These are phyloP conservation scores for Hypena proboscidalis DNA, from an alignment of 2,888 invertebrate species.

Conservation along the genomic window DNA sequence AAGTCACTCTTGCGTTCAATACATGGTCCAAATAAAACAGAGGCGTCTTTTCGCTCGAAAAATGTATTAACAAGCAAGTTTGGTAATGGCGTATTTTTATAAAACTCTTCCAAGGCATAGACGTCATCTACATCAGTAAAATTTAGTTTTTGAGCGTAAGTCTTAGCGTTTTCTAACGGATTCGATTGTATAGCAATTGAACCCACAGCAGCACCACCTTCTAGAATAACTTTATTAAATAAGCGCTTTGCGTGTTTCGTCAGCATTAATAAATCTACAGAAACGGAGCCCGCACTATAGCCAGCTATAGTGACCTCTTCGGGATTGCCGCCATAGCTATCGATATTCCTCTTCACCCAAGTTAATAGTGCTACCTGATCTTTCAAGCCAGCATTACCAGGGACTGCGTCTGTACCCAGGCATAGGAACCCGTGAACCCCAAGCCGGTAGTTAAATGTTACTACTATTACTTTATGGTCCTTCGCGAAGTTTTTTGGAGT, in stretches of 20 bases:
- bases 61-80: constrained; percentile 17
- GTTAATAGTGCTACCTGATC: constrained; percentile 53
- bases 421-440: constrained; percentile 51
- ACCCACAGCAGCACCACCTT: constrained; percentile 49
- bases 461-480: constrained; percentile 42
- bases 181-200: constrained; percentile 45
- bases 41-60: constrained; percentile 12
- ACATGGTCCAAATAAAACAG: constrained; percentile 46
- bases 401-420: constrained; percentile 45
- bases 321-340: constrained; percentile 54
- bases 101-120: constrained; percentile 44
- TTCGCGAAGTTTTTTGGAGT: constrained; percentile 31
- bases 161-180: constrained; percentile 53
- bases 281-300: constrained; percentile 50
- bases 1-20: constrained; percentile 47
- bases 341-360: constrained; percentile 58
- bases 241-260: constrained; percentile 48
- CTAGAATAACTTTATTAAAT: constrained; percentile 54
- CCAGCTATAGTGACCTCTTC: constrained; percentile 54
- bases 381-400: constrained; percentile 60
- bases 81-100: constrained; percentile 37
- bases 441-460: constrained; percentile 52
- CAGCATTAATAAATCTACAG: constrained; percentile 49
- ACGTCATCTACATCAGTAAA: constrained; percentile 48
- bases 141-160: constrained; percentile 44